phyloP scores from a whole-genome alignment of 2,888 invertebrate species.

The Hirtodrosophila duncani region DNA sequence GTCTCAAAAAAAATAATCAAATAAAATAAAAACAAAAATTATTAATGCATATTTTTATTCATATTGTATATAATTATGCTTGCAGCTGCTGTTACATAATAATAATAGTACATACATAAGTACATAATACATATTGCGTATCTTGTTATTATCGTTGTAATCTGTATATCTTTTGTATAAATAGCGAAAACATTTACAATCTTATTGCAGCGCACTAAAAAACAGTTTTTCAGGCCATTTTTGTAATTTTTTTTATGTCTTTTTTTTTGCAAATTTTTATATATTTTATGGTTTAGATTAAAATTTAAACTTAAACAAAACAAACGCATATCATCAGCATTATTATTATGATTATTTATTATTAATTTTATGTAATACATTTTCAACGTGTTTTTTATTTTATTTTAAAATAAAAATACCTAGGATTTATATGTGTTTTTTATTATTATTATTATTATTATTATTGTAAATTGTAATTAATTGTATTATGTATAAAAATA shows the following conservation, averaged over 20 bases:
- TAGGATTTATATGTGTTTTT: slow-evolving; percentile 31
- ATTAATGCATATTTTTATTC: slow-evolving; percentile 26
- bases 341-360: slow-evolving; percentile 43
- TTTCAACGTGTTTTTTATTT: slow-evolving; percentile 57
- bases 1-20: slow-evolving; percentile 43
- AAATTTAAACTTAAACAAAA: slow-evolving; percentile 69
- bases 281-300: slow-evolving; percentile 32
- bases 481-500: slow-evolving; percentile 49
- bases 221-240: slow-evolving; percentile 32
- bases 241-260: slow-evolving; percentile 7
- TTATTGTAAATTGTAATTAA: slow-evolving; percentile 61
- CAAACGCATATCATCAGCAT: slow-evolving; percentile 57
- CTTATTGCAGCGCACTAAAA: slow-evolving; percentile 65
- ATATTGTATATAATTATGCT: too few species aligned
- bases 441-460: slow-evolving; percentile 37
- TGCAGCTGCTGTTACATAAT: too few species aligned
- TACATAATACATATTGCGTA: too few species aligned
- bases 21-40: slow-evolving; percentile 56
- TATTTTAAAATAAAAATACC: slow-evolving; percentile 64
- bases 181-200: slow-evolving; percentile 72
- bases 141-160: slow-evolving; percentile 7
- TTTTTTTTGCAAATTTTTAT: slow-evolving; percentile 21
- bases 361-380: slow-evolving; percentile 65
- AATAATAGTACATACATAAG: too few species aligned
- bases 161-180: slow-evolving; percentile 39